These are phyloP conservation scores for Dolichopus griseipennis DNA, from an alignment of 2,888 invertebrate genomes.

Conservation along the genomic window DNA sequence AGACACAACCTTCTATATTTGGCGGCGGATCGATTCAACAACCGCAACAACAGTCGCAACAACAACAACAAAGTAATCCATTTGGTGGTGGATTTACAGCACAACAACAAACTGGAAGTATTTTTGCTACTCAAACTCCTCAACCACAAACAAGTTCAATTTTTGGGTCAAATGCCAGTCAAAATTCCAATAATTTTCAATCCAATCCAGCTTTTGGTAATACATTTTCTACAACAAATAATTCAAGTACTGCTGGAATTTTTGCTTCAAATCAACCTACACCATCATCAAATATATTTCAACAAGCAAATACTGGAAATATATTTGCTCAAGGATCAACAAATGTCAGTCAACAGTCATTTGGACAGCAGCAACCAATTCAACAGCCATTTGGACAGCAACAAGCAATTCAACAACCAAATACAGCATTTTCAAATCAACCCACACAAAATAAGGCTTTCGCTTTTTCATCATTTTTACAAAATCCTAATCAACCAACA, in stretches of 20 bases:
- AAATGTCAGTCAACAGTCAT: background rate
- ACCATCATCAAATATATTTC: conserved; percentile 15
- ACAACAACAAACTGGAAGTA: conserved; percentile 20
- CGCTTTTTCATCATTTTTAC: background rate
- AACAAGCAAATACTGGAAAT: conserved; percentile 16
- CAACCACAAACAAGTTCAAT: conserved; percentile 22
- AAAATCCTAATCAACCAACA: background rate
- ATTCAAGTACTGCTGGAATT: conserved; percentile 9
- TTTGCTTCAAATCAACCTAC: conserved; percentile 13
- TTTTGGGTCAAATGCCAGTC: conserved; percentile 27
- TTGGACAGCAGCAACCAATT: background rate
- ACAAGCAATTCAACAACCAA: background rate
- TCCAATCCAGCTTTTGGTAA: conserved; percentile 23
- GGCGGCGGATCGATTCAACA: background rate
- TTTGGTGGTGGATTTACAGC: conserved; percentile 13
- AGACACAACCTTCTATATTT: background rate
- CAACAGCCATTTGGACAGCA: background rate
- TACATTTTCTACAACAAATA: conserved; percentile 16
- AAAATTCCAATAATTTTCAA: conserved; percentile 20
- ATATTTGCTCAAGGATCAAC: conserved; percentile 23
- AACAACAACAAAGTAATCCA: conserved; percentile 5
- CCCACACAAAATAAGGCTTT: background rate
- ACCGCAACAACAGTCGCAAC: background rate
- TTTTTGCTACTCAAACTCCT: conserved; percentile 21
- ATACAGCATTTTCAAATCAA: background rate